These are phyloP conservation scores for Steatornis caripensis DNA, from an alignment of 2,113 vertebrate species.

Conservation along the genomic window DNA sequence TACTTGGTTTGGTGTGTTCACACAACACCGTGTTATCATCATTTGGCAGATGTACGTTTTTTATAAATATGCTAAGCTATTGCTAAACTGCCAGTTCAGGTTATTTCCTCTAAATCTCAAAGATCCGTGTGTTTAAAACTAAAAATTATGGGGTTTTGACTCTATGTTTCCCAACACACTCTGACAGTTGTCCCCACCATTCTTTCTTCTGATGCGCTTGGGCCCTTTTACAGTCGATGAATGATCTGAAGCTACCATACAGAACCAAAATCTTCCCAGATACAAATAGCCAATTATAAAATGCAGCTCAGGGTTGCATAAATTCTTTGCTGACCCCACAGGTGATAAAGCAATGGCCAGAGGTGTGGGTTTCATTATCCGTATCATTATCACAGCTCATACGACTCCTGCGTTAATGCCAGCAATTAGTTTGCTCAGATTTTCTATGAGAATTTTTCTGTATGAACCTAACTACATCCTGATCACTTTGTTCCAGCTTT, in stretches of 20 bases:
- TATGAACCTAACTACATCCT: background rate
- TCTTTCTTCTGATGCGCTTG: background rate
- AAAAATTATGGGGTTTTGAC: background rate
- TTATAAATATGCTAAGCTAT: background rate
- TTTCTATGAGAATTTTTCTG: constrained; percentile 11
- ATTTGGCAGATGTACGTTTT: background rate
- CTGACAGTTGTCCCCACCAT: background rate
- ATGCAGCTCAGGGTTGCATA: background rate
- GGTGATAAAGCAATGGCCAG: background rate
- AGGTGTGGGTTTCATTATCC: background rate
- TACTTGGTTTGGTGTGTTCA: background rate
- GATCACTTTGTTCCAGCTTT: constrained; percentile 10
- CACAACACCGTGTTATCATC: background rate
- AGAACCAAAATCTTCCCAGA: background rate
- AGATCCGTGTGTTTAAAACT: background rate
- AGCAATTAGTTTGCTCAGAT: constrained; percentile 31
- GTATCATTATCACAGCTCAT: constrained; percentile 8
- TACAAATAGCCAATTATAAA: background rate
- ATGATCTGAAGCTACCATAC: background rate
- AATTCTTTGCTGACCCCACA: background rate
- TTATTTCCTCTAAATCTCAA: background rate
- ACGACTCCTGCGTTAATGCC: constrained; percentile 6
- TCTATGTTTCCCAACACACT: background rate
- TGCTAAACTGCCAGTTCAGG: background rate
- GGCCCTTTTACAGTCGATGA: background rate